phyloP scores from a whole-genome alignment of 2,113 vertebrate species.

The Ciconia stormi region DNA sequence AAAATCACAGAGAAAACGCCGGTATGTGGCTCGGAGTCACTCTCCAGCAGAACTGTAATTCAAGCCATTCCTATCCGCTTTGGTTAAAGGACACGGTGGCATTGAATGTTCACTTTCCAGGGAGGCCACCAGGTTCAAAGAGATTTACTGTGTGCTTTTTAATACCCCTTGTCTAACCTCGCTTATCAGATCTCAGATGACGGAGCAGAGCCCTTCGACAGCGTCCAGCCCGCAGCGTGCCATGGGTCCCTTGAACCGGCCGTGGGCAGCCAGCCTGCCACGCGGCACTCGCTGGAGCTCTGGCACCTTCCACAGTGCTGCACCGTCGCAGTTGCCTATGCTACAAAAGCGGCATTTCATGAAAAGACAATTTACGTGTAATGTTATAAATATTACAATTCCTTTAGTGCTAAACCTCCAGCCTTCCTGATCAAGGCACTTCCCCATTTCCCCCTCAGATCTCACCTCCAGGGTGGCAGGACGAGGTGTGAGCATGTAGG shows the following conservation, averaged over 20 bases:
- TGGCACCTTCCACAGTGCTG: not conserved
- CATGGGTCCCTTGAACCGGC: fast-evolving
- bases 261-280: not conserved
- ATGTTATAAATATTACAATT: fast-evolving
- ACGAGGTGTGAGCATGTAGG: fast-evolving
- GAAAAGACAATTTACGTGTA: fast-evolving
- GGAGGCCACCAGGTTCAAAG: not conserved
- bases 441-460: not conserved
- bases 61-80: not conserved
- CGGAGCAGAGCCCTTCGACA: not conserved
- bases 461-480: not conserved
- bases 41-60: not conserved
- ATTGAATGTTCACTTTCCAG: not conserved
- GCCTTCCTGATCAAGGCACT: not conserved
- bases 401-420: not conserved
- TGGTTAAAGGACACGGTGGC: not conserved
- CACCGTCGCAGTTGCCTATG: fast-evolving
- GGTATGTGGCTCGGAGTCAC: fast-evolving
- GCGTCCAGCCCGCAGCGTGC: fast-evolving
- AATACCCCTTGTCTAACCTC: too few species aligned
- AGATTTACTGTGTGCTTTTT: not conserved
- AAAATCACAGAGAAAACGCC: not conserved
- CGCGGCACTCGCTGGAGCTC: not conserved
- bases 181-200: not conserved
- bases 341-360: not conserved